Evolutionary conservation across 2,113 vertebrate species (phyloP).

Genomic region (Oxyura jamaicensis): DNA sequence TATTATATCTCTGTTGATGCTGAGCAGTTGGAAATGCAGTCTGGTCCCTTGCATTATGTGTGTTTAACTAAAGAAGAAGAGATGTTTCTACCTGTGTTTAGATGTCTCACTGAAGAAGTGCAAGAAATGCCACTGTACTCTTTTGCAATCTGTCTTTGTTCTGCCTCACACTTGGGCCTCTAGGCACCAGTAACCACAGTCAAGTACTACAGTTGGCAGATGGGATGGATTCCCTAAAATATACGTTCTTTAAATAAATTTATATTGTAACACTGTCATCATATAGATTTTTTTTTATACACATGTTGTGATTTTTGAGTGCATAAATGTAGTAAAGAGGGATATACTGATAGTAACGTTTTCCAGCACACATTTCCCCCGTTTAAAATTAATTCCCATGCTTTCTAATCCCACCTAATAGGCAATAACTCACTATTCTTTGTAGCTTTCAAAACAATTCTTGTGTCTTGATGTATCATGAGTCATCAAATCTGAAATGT

Average conservation of each 20-base stretch:
- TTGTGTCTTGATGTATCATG: background rate
- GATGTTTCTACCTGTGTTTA: background rate
- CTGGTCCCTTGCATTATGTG: background rate
- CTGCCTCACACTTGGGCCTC: background rate
- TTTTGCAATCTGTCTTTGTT: background rate
- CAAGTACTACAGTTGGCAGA: background rate
- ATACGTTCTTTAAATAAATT: background rate
- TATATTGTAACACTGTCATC: background rate
- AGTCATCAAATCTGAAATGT: background rate
- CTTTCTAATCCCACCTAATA: background rate
- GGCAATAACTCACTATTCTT: background rate
- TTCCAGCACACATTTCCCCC: background rate
- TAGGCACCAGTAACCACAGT: fast-evolving
- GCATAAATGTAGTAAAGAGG: background rate
- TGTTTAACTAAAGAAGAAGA: background rate
- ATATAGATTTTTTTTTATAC: background rate
- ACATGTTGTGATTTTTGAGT: background rate
- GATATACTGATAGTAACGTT: background rate
- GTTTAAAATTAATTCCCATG: background rate
- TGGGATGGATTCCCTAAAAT: background rate
- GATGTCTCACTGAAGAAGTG: background rate
- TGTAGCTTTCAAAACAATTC: background rate
- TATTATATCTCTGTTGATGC: background rate
- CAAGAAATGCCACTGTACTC: background rate
- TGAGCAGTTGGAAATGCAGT: background rate